Evolutionary conservation across 2,113 vertebrate genomes (phyloP), one percentile per base, ranked within the genome.

Genomic region (Illadopsis cleaveri): DNA sequence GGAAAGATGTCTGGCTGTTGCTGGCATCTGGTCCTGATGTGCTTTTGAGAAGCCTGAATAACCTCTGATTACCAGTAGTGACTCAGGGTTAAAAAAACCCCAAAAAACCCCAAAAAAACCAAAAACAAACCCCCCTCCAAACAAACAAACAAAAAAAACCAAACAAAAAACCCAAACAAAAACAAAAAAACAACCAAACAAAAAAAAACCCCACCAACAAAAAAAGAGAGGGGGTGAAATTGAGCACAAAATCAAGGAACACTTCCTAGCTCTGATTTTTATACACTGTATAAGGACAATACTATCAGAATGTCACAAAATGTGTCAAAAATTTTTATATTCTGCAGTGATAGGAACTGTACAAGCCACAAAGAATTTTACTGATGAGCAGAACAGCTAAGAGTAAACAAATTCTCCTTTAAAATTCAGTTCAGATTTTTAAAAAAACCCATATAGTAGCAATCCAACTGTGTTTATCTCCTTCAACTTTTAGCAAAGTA

Each of bases 21-120:
- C 85, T 79, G 72, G 79, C 88, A 93, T 85, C 89, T 91, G 75
- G 80, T 93, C 82, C 79, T 96, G 79, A 96, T 86, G 76, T 81
- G 85, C 76, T 89, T 96, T 94, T 95, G 68, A 95, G 82, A 96
- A 96, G 87, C 51, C 71, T 97, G 90, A 97, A 96, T 95, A 95
- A 97, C 82, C 82, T 83, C 68, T 96, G 82, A 96, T 96, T 95
- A 96, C 58, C 75, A 90, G 37, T 31, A 86, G 87, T 89, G 75
- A 96, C 58, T 94, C 75, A 81, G 58, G 78, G 54, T 76, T 73
- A 13, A 61, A 68, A 64, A 57, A 57, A 19, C 42, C 42, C 42
- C n/a, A n/a, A n/a, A n/a, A n/a, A n/a, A n/a, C n/a, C n/a, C n/a
- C n/a, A 44, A 64, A 40, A 40, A 8, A 44, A 48, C 45, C 31